Base-by-base conservation (phyloP, 2,113 vertebrate genomes). In the Pygoscelis antarcticus region DNA sequence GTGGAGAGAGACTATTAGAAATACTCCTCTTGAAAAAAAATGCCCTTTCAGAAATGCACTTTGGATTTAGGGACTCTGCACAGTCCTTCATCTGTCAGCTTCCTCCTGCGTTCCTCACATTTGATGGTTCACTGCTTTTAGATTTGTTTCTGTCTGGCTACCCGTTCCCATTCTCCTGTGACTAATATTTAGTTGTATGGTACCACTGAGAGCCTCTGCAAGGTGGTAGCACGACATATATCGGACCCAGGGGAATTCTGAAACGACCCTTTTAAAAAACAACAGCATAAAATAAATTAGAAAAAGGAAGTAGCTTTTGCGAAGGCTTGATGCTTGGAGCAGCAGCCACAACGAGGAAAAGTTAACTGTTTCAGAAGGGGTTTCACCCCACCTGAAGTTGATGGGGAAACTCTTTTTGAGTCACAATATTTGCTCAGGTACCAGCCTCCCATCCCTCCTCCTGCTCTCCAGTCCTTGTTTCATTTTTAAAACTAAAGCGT, bases 21-120 rank as follows among this genome's bases (percentile, higher is more conserved):
- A 78, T 29, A 40, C 23, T 86, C 25, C 60, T 68, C n/a, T 62
- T 57, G 54, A 23, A 94, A 77, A 86, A 72, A 54, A 26, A 46
- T 66, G 65, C 36, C 55, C 62, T 96, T 97, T 96, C 82, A 87
- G 87, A 96, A 95, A 93, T 13, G 19, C 0, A 0, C 74, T 92
- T 90, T 90, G 95, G 78, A 93, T 97, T 96, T 93, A 90, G 89
- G 92, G 74, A 84, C 75, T 95, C 71, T 55, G 86, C 54, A 44
- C 83, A 84, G 93, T 90, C 93, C 86, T 97, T 97, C 89, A 96
- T 47, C 89, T 95, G 96, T 91, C 93, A 96, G 76, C 95, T 93
- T 78, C 93, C 64, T 87, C 86, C 72, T 68, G 47, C 5, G 0
- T 71, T 92, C 70, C 61, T 90, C 78, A 82, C 82, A 52, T 89